These are phyloP conservation scores for Atopsyche davidsoni DNA, from an alignment of 1,140 invertebrate genomes.

Conservation along the genomic window DNA sequence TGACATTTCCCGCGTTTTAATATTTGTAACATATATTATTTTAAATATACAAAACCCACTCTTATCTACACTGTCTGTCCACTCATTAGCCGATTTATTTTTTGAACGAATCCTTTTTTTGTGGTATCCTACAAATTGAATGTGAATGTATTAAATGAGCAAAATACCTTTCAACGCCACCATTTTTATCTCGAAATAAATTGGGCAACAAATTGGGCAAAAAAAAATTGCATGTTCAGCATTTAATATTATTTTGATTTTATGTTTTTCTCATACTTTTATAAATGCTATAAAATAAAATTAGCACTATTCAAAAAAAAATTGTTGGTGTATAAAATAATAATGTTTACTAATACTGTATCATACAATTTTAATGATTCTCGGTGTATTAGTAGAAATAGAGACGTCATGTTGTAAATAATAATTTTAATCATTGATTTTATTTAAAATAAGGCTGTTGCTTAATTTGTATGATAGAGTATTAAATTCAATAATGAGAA, in stretches of 20 bases:
- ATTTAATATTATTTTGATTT: background rate
- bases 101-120: constrained; percentile 6
- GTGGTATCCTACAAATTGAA: constrained; percentile 1
- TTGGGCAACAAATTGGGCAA: background rate
- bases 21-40: no score
- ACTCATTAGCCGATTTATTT: constrained; percentile 9
- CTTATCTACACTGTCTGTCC: background rate
- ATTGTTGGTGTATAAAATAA: no score
- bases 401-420: no score
- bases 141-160: constrained; percentile 11
- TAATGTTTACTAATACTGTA: no score
- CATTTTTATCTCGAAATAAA: constrained; percentile 11
- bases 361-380: no score
- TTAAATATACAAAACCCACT: background rate
- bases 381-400: no score
- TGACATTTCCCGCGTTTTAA: no score
- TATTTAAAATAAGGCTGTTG: no score
- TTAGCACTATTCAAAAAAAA: no score
- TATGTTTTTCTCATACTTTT: background rate
- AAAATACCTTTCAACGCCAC: constrained; percentile 12
- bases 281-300: background rate
- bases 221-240: background rate
- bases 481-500: no score
- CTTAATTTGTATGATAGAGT: no score
- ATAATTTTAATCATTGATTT: no score